Percentiles rank a stretch among this genome's conserved stretches.
Evolutionary conservation across 2,797 vertebrate genomes (phyloP).

Genomic region (Glyptemys insculpta): DNA sequence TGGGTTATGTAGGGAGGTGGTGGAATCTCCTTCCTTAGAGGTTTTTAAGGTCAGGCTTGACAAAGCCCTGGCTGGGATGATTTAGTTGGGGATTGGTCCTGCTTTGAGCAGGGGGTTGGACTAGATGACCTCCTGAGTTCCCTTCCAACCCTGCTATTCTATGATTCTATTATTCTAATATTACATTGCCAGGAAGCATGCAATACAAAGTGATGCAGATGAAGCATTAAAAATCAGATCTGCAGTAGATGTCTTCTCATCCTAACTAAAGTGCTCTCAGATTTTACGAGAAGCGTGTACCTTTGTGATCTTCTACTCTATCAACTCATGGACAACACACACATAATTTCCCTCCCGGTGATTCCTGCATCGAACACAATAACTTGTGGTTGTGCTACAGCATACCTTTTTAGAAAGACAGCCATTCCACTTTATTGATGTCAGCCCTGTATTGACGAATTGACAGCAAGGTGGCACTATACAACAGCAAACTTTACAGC

Average conservation of each 20-base stretch:
- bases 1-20: too few relatives aligned
- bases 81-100: too few relatives aligned
- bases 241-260: not conserved
- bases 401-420: rapidly evolving
- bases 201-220: not conserved
- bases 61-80: too few relatives aligned
- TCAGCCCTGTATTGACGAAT: constrained; percentile 5
- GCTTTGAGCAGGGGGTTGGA: too few relatives aligned
- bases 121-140: too few relatives aligned
- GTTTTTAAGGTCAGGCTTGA: too few relatives aligned
- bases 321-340: not conserved
- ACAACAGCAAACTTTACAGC: not conserved
- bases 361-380: rapidly evolving
- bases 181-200: rapidly evolving
- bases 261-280: not conserved
- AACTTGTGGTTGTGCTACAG: rapidly evolving
- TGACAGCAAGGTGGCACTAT: constrained; percentile 75
- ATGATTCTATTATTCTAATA: too few relatives aligned
- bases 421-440: rapidly evolving
- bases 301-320: not conserved
- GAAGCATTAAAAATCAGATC: not conserved
- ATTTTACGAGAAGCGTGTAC: not conserved
- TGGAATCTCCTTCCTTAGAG: too few relatives aligned
- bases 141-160: too few relatives aligned
- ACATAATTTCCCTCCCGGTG: not conserved